Evolutionary conservation across 92 coral and sea anemone species (phyloP).

Genomic region (Umimayanthus chanpuru): DNA sequence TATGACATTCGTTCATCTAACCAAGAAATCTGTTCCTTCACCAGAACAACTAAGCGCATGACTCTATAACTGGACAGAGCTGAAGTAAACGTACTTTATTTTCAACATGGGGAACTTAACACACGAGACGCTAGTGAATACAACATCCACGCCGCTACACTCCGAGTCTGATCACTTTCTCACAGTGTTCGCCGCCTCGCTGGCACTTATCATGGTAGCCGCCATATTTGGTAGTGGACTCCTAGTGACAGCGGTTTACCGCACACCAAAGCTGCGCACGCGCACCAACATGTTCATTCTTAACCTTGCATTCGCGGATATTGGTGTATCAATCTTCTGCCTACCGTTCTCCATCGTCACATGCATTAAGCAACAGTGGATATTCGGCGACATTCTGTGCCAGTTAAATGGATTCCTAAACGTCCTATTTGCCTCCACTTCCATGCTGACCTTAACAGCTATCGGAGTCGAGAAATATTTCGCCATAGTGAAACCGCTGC

Average conservation of each 20-base stretch:
- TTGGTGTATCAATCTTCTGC: conserved; percentile 67
- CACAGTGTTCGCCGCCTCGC: conserved; percentile 50
- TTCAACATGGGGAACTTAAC: conserved; percentile 24
- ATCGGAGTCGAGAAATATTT: conserved; percentile 79
- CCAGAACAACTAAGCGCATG: neutral
- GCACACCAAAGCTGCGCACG: conserved; percentile 70
- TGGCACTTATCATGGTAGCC: conserved; percentile 61
- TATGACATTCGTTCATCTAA: neutral
- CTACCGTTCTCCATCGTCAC: conserved; percentile 83
- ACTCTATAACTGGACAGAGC: neutral
- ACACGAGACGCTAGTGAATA: neutral
- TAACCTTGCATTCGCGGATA: conserved; percentile 76
- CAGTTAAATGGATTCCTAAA: conserved; percentile 74
- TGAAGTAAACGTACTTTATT: neutral
- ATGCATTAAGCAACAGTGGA: conserved; percentile 63
- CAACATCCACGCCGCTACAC: neutral
- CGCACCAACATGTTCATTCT: conserved; percentile 79
- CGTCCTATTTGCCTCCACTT: conserved; percentile 64
- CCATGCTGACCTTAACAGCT: conserved; percentile 75
- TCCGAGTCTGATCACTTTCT: conserved; percentile 55
- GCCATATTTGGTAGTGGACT: conserved; percentile 72
- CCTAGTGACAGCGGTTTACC: conserved; percentile 62
- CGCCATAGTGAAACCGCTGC: conserved; percentile 76
- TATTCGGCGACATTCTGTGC: conserved; percentile 71
- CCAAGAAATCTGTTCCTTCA: neutral